A percentile compares a stretch with the other conserved stretches of the same genome.
Evolutionary conservation across 2,113 vertebrate genomes (phyloP).

Genomic region (Chaetura pelagica): DNA sequence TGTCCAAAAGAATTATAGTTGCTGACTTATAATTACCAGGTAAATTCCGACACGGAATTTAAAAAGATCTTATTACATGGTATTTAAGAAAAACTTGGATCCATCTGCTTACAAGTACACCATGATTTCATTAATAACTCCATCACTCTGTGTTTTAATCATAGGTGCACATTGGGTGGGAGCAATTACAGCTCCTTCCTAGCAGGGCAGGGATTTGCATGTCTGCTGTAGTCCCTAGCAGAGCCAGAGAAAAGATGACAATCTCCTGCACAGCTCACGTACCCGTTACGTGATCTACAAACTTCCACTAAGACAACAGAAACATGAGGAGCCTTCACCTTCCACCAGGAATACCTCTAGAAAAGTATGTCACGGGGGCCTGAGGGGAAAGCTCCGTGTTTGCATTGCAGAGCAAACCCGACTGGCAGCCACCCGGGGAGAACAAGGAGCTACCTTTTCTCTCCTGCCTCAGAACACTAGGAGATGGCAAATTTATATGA

Average conservation of each 20-base stretch:
- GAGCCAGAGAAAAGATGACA: not conserved
- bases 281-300: not conserved
- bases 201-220: not conserved
- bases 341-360: not conserved
- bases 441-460: not conserved
- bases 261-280: not conserved
- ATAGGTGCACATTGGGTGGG: not conserved
- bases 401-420: not conserved
- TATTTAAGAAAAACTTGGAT: conserved; percentile 12
- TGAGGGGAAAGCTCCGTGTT: not conserved
- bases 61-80: conserved; percentile 6
- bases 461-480: not conserved
- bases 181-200: not conserved
- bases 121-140: conserved; percentile 12
- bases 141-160: not conserved
- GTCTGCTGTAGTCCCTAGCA: not conserved
- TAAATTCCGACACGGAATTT: conserved; percentile 70
- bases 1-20: conserved; percentile 66
- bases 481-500: conserved; percentile 63
- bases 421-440: not conserved
- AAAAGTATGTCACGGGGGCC: conserved; percentile 6
- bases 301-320: not conserved
- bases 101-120: not conserved
- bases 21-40: conserved; percentile 76
- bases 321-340: not conserved